Percentiles rank a stretch among this genome's conserved stretches.
Evolutionary conservation across 1,140 invertebrate species (phyloP).

Genomic region (Drosophila hydei): DNA sequence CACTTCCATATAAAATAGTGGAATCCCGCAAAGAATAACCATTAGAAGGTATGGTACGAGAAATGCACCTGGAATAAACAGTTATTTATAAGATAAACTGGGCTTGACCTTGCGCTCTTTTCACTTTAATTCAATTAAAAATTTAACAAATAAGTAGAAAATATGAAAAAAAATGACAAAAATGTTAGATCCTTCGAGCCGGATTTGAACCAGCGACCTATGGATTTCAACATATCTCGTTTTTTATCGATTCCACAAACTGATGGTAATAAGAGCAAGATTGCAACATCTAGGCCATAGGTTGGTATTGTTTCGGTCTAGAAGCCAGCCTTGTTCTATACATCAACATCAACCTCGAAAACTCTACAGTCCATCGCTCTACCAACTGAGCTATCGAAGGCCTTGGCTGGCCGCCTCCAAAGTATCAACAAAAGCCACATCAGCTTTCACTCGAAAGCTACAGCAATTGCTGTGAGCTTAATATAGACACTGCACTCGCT

Average conservation of each 20-base stretch:
- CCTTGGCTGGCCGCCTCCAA: slow-evolving; percentile 35
- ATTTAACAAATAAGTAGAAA: slow-evolving; percentile 4
- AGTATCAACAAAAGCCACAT: slow-evolving; percentile 20
- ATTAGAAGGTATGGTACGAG: slow-evolving; percentile 90
- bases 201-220: slow-evolving; percentile 90
- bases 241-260: slow-evolving; percentile 44
- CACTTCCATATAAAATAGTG: slow-evolving; percentile 95
- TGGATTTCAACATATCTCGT: slow-evolving; percentile 85
- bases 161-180: background rate
- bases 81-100: too few species aligned
- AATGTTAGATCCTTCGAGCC: slow-evolving; percentile 86
- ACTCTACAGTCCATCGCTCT: slow-evolving; percentile 94
- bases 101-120: too few species aligned
- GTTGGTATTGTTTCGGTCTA: slow-evolving; percentile 49
- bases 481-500: slow-evolving; percentile 42
- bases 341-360: slow-evolving; percentile 64
- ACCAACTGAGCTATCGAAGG: slow-evolving; percentile 95
- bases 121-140: background rate
- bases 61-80: slow-evolving; percentile 88
- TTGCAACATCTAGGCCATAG: slow-evolving; percentile 47
- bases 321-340: slow-evolving; percentile 57
- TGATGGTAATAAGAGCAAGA: slow-evolving; percentile 56
- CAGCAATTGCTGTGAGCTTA: slow-evolving; percentile 25
- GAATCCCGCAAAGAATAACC: slow-evolving; percentile 92
- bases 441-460: slow-evolving; percentile 76